Conservation (phyloP, 2,888 invertebrate species). For the Lithodes maja region DNA sequence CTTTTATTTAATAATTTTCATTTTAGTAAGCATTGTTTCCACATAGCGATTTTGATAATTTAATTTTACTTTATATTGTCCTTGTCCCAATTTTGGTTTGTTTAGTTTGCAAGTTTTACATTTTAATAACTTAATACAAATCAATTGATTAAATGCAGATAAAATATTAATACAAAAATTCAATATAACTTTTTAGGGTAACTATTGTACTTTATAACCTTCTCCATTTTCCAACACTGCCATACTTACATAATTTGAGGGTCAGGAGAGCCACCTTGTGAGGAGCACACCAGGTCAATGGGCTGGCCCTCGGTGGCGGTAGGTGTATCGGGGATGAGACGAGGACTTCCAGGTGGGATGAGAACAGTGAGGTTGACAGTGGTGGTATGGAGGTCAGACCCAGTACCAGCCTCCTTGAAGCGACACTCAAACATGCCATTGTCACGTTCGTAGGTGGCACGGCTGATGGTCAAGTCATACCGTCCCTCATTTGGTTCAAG, state of each 20-base stretch:
- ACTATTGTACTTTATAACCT: too few relatives aligned
- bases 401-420: constrained; percentile 85
- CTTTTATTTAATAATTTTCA: too few relatives aligned
- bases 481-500: constrained; percentile 86
- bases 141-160: too few relatives aligned
- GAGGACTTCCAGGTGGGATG: constrained; percentile 87
- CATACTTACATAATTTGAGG: constrained; percentile 83
- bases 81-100: too few relatives aligned
- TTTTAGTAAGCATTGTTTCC: too few relatives aligned
- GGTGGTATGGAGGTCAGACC: constrained; percentile 88
- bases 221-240: too few relatives aligned
- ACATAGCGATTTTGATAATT: too few relatives aligned
- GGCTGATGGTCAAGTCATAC: constrained; percentile 91
- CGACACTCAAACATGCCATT: constrained; percentile 92
- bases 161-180: too few relatives aligned
- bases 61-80: too few relatives aligned
- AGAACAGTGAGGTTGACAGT: constrained; percentile 89
- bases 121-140: too few relatives aligned
- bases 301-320: constrained; percentile 83
- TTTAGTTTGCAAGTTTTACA: too few relatives aligned
- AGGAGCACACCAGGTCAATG: constrained; percentile 78
- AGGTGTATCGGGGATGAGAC: constrained; percentile 84
- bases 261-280: constrained; percentile 92
- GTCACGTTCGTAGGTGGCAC: constrained; percentile 92
- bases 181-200: too few relatives aligned